Base-by-base conservation (phyloP, 2,888 invertebrate species). In the Campoplex capitator region DNA sequence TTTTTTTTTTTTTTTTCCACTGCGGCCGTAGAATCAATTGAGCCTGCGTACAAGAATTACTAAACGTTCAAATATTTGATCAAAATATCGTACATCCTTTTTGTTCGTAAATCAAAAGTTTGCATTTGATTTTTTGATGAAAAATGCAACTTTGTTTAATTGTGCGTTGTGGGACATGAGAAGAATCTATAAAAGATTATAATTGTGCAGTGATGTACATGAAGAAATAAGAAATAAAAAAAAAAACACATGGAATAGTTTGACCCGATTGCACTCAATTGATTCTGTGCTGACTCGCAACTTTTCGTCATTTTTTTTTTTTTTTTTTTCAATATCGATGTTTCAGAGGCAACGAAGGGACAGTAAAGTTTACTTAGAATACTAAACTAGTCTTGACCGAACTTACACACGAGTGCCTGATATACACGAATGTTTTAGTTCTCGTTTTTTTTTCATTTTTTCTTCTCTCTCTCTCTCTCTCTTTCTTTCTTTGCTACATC, bases 401-500 rank as follows among this genome's bases (percentile, higher is more conserved):
- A 93, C 93, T 93, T 94, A 94, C 93, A 93, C 92, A 92, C 92
- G 93, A 93, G 93, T 93, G 92, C 92, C 92, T 92, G 93, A 94
- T 93, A 93, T 93, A 94, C 93, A 93, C 93, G 93, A 92, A 92
- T 93, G 93, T 93, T 93, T 92, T 91, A 51, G 51, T 73, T 73
- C 18, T 38, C 32, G 92, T 92, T 91, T 54, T 74, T 71, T 74
- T 56, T 68, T 32, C 51, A 42, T 75, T 65, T 45, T 54, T 56
- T 16, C 28, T 32, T 42, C 16, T 75, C 28, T 73, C 11, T 38
- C 35, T 38, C 11, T 45, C 23, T 70, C 45, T 42, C 13, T 84
- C 23, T 32, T 32, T 48, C 65, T 80, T 71, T 73, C 48, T 51
- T 78, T 86, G 70, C 78, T 82, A 81, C 85, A 74, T 88, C 83